Conservation (phyloP, 1,140 invertebrate species). For the Trachelipus rathkii region DNA sequence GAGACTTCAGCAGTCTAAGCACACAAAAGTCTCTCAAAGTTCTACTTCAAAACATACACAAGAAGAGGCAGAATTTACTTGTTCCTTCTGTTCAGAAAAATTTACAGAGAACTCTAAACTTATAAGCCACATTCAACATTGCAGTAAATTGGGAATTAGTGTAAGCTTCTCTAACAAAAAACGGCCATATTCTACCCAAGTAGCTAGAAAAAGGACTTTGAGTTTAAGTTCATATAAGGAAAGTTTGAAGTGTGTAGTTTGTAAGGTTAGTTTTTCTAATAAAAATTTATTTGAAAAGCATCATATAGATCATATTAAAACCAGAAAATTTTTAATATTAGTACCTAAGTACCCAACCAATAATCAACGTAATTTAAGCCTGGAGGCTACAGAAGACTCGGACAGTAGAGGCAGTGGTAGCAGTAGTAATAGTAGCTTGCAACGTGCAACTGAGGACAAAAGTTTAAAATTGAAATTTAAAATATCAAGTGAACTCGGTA, state of each 20-base stretch:
- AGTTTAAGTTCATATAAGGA: conserved; percentile 18
- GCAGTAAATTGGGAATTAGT: neutral
- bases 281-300: conserved; percentile 22
- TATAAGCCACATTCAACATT: neutral
- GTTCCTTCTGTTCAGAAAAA: neutral
- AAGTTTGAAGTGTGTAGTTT: conserved; percentile 13
- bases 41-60: too few species aligned
- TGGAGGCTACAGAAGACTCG: conserved; percentile 24
- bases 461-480: neutral
- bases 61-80: neutral
- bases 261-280: conserved; percentile 21
- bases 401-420: conserved; percentile 14
- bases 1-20: too few species aligned
- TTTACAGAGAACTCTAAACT: neutral
- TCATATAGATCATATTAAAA: conserved; percentile 19
- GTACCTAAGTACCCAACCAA: conserved; percentile 11
- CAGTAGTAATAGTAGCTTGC: neutral
- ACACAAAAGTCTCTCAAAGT: too few species aligned
- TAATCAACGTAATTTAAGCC: conserved; percentile 2
- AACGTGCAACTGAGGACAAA: neutral
- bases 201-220: neutral
- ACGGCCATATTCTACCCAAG: neutral
- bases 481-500: neutral
- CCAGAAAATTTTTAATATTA: neutral
- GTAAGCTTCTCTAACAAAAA: neutral